These are phyloP conservation scores for Hemicordylus capensis DNA, from an alignment of 2,113 vertebrate genomes.

Conservation along the genomic window DNA sequence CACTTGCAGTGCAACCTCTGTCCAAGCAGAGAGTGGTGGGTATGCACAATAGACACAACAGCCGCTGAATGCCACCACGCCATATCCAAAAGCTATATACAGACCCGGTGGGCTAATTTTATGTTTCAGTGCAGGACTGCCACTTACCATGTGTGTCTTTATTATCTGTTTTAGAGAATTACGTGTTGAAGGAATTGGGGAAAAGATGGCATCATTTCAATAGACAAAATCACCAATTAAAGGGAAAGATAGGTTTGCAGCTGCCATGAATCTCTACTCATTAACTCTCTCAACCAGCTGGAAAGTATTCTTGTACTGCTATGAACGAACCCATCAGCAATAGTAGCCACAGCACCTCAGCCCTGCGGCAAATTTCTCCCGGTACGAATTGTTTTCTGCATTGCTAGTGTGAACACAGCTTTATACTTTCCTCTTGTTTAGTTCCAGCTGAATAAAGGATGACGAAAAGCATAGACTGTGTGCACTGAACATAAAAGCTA, in stretches of 20 bases:
- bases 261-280: neutral
- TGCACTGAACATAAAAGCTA: neutral
- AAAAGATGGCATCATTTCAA: slow-evolving; percentile 6
- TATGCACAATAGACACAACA: neutral
- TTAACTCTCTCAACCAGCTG: neutral
- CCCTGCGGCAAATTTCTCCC: neutral
- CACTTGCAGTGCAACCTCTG: neutral
- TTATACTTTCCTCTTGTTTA: neutral
- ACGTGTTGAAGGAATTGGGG: neutral
- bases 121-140: neutral
- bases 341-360: neutral
- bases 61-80: neutral
- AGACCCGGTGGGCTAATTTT: neutral
- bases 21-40: neutral
- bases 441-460: neutral
- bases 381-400: neutral
- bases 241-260: slow-evolving; percentile 1
- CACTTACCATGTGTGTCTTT: neutral
- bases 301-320: neutral
- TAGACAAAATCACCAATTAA: neutral
- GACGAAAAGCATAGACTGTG: neutral
- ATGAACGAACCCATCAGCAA: slow-evolving; percentile 5
- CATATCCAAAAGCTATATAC: neutral
- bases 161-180: neutral
- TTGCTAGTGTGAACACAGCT: neutral